Evolutionary conservation across 2,888 invertebrate species (phyloP), one percentile per base, ranked within the genome.

Genomic region (Gastracanthus pulcherrimus): DNA sequence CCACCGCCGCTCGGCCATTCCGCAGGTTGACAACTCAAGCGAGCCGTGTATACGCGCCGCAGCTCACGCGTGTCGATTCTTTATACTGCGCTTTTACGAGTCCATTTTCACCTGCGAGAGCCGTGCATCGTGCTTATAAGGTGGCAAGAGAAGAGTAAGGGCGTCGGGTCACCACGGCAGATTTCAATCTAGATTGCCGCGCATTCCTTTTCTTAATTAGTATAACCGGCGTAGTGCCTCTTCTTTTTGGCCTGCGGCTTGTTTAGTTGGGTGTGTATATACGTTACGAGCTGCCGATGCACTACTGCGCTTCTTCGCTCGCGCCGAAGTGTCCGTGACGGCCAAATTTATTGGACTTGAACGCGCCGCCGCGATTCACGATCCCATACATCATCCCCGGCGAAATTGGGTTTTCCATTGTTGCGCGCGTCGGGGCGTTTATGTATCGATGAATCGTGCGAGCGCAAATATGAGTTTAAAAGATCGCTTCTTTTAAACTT

Each of bases 131-230:
- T n/a, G n/a, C n/a, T n/a, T n/a, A n/a, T n/a, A n/a, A n/a, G n/a
- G n/a, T n/a, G n/a, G n/a, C n/a, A n/a, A n/a, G n/a, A n/a, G n/a
- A n/a, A n/a, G n/a, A n/a, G n/a, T n/a, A n/a, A n/a, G n/a, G n/a
- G n/a, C n/a, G n/a, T 66, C 88, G 87, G 90, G 90, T 91, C 91
- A 91, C 89, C 91, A n/a, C 90, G 64, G 45, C 89, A 90, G 91
- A 91, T 91, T 91, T 91, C 90, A 91, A 91, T 90, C 91, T 91
- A 91, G 90, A 80, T 80, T 80, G 58, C n/a, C 38, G 60, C 36
- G 74, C 80, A 80, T 80, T 74, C 74, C 80, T 74, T 38, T 55
- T 74, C 67, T 74, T 74, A 80, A 80, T 80, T 80, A 69, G 80
- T 66, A 69, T 34, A 36, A 7, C 48, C 67, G 26, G 26, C 9